Evolutionary conservation across 1,140 invertebrate genomes (phyloP).

Genomic region (Oryctes rhinoceros): DNA sequence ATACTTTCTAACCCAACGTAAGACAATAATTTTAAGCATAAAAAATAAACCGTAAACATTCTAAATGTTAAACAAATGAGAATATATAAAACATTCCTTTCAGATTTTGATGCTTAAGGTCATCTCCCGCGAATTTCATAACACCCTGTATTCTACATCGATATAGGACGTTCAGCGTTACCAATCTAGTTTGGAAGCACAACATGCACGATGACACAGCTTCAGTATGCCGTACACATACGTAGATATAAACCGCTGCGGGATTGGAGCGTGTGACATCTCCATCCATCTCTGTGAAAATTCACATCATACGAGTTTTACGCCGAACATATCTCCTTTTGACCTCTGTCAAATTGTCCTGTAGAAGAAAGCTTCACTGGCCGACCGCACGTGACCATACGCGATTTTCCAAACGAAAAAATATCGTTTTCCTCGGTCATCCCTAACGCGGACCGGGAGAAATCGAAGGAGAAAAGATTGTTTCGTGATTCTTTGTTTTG

Average conservation of each 20-base stretch:
- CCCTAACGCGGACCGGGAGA: background rate
- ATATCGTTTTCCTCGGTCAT: background rate
- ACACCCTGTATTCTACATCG: too few relatives aligned
- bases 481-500: conserved; percentile 12
- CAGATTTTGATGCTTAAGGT: too few relatives aligned
- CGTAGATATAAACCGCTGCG: background rate
- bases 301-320: conserved; percentile 4
- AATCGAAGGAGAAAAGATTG: background rate
- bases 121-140: too few relatives aligned
- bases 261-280: background rate
- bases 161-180: background rate
- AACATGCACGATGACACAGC: background rate
- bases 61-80: too few relatives aligned
- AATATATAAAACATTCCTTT: too few relatives aligned
- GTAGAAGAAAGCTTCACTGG: background rate
- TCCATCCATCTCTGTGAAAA: background rate
- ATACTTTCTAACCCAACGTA: too few relatives aligned
- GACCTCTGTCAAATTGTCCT: background rate
- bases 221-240: background rate
- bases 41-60: too few relatives aligned
- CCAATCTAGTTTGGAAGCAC: background rate
- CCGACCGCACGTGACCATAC: background rate
- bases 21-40: too few relatives aligned
- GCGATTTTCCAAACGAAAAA: conserved; percentile 1
- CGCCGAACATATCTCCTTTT: conserved; percentile 1